Conservation (phyloP, 2,797 vertebrate species). For the Crypturellus tataupa region DNA sequence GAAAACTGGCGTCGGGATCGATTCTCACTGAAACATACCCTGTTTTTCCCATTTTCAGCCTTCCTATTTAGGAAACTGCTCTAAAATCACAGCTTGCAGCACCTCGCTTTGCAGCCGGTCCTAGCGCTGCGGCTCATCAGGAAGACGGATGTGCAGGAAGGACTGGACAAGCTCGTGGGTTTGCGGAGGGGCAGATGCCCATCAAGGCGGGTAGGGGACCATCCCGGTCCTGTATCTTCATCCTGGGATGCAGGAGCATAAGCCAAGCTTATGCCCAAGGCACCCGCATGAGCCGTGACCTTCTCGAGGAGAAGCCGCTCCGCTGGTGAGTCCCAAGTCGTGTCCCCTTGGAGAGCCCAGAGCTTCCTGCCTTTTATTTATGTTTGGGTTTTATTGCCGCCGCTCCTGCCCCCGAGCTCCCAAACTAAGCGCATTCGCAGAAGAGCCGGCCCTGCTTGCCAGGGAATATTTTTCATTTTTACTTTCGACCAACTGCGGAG, state of each 20-base stretch:
- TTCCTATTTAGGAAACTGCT: neutral
- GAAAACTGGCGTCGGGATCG: neutral
- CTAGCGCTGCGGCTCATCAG: neutral
- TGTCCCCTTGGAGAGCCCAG: slow-evolving; percentile 50
- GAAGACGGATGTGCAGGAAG: neutral
- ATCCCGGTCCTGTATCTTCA: neutral
- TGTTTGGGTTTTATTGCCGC: slow-evolving; percentile 75
- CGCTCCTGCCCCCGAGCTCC: slow-evolving; percentile 66
- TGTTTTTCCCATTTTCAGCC: neutral
- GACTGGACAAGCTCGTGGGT: neutral
- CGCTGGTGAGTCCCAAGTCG: slow-evolving; percentile 32
- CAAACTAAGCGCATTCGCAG: slow-evolving; percentile 26
- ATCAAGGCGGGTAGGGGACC: neutral
- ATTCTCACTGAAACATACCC: neutral
- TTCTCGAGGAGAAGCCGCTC: neutral
- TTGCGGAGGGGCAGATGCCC: neutral
- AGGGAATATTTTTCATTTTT: slow-evolving; percentile 67
- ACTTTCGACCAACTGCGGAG: slow-evolving; percentile 66
- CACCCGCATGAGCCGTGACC: neutral
- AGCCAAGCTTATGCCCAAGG: too few relatives aligned
- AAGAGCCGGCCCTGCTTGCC: slow-evolving; percentile 4
- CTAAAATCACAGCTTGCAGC: neutral
- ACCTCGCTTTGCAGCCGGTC: neutral
- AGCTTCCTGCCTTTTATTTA: slow-evolving; percentile 74
- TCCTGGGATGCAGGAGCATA: neutral